These are phyloP conservation scores for Nesogale talazaci DNA, from an alignment of 2,113 vertebrate species.

Conservation along the genomic window DNA sequence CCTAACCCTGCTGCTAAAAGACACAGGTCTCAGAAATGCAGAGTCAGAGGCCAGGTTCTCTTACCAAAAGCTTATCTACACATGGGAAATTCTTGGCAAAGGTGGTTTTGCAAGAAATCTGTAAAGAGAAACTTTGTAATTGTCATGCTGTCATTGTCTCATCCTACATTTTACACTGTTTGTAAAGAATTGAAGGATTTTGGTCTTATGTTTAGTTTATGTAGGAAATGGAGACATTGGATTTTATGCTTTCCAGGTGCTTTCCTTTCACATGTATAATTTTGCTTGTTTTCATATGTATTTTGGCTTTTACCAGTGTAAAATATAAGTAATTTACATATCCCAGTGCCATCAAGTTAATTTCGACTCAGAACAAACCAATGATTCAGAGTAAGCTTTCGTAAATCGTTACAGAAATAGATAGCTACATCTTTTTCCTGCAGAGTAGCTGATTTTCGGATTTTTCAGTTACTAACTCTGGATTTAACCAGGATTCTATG, in stretches of 20 bases:
- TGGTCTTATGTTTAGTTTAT: background rate
- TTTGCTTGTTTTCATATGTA: background rate
- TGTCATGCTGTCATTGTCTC: background rate
- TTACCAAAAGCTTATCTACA: background rate
- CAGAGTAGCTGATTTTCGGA: background rate
- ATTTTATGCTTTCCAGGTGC: background rate
- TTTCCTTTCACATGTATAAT: background rate
- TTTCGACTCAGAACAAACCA: background rate
- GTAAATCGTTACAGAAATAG: background rate
- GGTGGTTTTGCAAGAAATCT: background rate
- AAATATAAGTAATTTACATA: background rate
- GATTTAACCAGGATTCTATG: background rate
- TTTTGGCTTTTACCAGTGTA: background rate
- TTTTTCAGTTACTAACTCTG: background rate
- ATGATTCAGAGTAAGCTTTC: background rate
- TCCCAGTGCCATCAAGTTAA: background rate
- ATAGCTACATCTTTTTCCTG: background rate
- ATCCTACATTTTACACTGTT: background rate
- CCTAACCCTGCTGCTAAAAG: background rate
- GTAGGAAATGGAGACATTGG: background rate
- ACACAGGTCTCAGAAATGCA: background rate
- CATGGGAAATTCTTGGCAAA: background rate
- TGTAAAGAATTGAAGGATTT: conserved; percentile 4
- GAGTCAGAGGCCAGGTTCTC: too few relatives aligned
- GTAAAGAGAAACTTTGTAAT: background rate